Percentiles rank a stretch among this genome's conserved stretches.
phyloP scores from a whole-genome alignment of 1,140 invertebrate species.

The Nebria ingens region DNA sequence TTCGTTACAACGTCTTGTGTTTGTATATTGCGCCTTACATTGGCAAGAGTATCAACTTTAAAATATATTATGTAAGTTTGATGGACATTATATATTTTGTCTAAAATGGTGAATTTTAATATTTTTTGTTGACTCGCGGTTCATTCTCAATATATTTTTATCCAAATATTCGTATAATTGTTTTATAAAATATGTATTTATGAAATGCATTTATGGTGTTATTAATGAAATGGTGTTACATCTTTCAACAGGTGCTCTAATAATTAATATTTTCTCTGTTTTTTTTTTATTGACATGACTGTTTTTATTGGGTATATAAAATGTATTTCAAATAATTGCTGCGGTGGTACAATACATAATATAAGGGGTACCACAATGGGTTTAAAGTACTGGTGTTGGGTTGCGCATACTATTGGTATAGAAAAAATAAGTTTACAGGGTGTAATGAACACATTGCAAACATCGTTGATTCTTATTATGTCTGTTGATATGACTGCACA shows the following conservation, averaged over 20 bases:
- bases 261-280: constrained; percentile 6
- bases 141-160: too few relatives aligned
- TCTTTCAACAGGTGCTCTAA: constrained; percentile 10
- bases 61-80: too few relatives aligned
- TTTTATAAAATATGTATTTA: neutral
- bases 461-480: neutral
- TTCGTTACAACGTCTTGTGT: too few relatives aligned
- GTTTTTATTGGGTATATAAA: neutral
- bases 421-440: neutral
- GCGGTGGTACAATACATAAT: neutral
- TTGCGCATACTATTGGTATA: too few relatives aligned
- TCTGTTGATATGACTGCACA: neutral
- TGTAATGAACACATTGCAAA: neutral
- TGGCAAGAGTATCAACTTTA: too few relatives aligned
- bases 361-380: neutral
- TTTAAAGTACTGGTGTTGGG: too few relatives aligned
- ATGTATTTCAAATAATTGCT: neutral
- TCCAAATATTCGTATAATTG: too few relatives aligned
- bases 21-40: too few relatives aligned
- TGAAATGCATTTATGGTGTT: constrained; percentile 6
- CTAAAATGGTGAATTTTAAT: too few relatives aligned
- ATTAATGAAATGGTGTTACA: constrained; percentile 4
- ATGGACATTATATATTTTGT: too few relatives aligned
- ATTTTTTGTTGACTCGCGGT: too few relatives aligned
- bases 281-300: constrained; percentile 8